Base-by-base conservation (phyloP, 2,113 vertebrate genomes). In the Centropus unirufus region DNA sequence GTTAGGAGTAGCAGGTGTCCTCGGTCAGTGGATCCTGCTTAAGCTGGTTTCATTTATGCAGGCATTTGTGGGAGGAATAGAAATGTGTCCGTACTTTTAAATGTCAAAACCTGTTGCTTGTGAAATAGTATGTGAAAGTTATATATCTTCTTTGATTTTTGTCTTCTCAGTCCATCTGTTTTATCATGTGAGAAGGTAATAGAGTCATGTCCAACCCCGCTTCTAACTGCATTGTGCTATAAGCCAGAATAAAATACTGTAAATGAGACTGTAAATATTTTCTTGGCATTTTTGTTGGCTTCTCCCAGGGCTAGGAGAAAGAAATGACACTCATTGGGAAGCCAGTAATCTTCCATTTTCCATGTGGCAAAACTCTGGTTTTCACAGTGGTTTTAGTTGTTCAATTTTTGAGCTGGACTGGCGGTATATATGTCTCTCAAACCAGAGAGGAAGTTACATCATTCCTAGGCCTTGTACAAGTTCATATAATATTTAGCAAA, bases 171-270 rank as follows among this genome's bases (percentile, higher is more conserved):
- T 62, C 26, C 8, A 15, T 66, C 18, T 80, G 29, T 73, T 88
- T 73, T 49, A 47, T 63, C n/a, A 21, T 36, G n/a, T 66, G 62
- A 30, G 32, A 80, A 66, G 6, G 14, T 52, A 36, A 52, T 14
- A 49, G 6, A 52, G 26, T 11, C 3, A 0, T 49, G 52, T n/a
- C 52, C 52, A 14, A 7, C 8, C 16, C 8, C 4, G 2, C 24
- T 62, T 86, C 49, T 74, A 64, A 62, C 11, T 72, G 15, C 54
- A 30, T 36, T 51, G 16, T 87, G 40, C 68, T 58, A 1, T 46
- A 67, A 46, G 40, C 46, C 58, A 67, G 32, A 67, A 57, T 76
- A 70, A 93, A 87, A 39, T 76, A 57, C 73, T 61, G 5, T 83
- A 46, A 75, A 57, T 12, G 5, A 1, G 5, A 51, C 20, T 24